Evolutionary conservation across 2,797 vertebrate species (phyloP), one percentile per base, ranked within the genome.

Genomic region (Tenualosa ilisha): DNA sequence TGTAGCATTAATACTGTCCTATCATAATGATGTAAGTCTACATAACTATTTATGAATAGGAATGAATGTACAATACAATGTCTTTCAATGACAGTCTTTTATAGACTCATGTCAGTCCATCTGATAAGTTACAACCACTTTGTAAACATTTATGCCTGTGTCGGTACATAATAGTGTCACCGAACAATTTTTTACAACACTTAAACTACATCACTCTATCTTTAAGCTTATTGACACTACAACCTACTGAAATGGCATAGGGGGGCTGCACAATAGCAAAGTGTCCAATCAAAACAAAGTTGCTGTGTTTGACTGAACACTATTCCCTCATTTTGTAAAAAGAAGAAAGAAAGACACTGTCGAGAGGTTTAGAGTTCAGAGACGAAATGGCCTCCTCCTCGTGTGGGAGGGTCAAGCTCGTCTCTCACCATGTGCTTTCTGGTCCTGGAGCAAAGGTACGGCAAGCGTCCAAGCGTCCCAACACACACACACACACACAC

Each of bases 401-500:
- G 31, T 72, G 26, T 72, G 13, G 26, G 26, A 40, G 65, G 31
- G 31, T 37, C 24, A n/a, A 40, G 26, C 26, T 37, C 65, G 1
- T 72, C 26, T 72, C 65, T 72, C 65, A 72, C 65, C 65, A 72
- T 72, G 31, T 17, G 13, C 8, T 12, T 72, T 72, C 26, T 72
- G 26, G 65, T 37, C 65, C 65, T 15, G 31, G 65, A 72, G 65
- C 26, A 72, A 72, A 72, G 65, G 65, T 72, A 40, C 65, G 3
- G 65, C 65, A 72, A 20, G 24, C 11, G 31, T 72, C 65, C 65
- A 31, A 72, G 31, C 15, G 6, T 6, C 15, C 72, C 20, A 7
- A 79, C 72, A 40, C 72, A 22, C 72, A 79, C 72, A 46, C 72
- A 79, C 72, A 79, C 37, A 79, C 72, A 79, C 68, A 43, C 37